These are phyloP conservation scores for Tuta absoluta DNA, from an alignment of 2,888 invertebrate genomes.

Conservation along the genomic window DNA sequence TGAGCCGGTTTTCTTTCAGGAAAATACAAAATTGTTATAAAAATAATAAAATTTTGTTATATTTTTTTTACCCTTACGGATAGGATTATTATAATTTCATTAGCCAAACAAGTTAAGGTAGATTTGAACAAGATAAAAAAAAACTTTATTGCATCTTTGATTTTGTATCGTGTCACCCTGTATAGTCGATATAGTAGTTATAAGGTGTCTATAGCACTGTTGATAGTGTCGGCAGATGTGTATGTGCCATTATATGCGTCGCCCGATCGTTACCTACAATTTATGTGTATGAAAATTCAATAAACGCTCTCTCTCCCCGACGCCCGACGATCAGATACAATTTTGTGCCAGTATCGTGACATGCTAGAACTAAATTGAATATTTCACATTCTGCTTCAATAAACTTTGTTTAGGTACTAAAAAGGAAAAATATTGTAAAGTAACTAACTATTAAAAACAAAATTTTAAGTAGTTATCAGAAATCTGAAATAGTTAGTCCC, in stretches of 20 bases:
- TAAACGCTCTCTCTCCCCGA: constrained; percentile 15
- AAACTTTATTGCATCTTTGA: too few relatives aligned
- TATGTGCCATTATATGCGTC: constrained; percentile 20
- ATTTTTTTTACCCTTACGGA: too few relatives aligned
- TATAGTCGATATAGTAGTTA: background rate
- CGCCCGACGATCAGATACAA: constrained; percentile 13
- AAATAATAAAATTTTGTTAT: too few relatives aligned
- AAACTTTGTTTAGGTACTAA: background rate
- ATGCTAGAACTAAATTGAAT: constrained; percentile 7
- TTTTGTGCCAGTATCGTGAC: constrained; percentile 16
- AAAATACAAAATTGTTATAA: too few relatives aligned
- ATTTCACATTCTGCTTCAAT: background rate
- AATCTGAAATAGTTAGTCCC: too few relatives aligned
- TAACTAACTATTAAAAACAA: too few relatives aligned
- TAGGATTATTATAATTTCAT: too few relatives aligned
- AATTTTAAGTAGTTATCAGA: too few relatives aligned
- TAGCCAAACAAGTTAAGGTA: too few relatives aligned
- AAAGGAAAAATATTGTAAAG: too few relatives aligned
- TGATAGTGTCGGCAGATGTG: constrained; percentile 11
- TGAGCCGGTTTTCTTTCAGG: too few relatives aligned
- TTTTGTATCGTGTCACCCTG: background rate
- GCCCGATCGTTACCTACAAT: constrained; percentile 25
- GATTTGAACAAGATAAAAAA: too few relatives aligned
- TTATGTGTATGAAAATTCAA: constrained; percentile 32
- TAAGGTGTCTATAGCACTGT: background rate